Evolutionary conservation across 30 jellyfish, hydroid and myxozoan genomes (phyloP).

Genomic region (Hydra vulgaris): DNA sequence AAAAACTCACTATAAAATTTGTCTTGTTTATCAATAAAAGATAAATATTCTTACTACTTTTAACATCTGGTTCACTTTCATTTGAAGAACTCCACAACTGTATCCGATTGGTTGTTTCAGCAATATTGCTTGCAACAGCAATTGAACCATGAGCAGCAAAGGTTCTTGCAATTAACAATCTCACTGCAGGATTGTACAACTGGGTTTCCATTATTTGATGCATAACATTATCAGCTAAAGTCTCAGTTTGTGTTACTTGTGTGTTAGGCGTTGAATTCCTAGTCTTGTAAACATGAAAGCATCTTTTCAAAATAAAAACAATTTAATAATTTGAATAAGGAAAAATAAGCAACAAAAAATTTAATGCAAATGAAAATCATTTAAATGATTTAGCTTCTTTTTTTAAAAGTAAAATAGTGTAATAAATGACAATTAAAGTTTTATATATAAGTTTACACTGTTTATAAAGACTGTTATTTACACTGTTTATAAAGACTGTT

Average conservation of each 20-base stretch:
- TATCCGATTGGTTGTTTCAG: conserved; percentile 77
- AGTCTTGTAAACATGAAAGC: background rate
- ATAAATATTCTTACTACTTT: conserved; percentile 35
- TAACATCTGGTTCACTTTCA: conserved; percentile 25
- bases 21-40: no score
- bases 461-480: no score
- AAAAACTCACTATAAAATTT: no score
- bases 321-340: no score
- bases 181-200: conserved; percentile 47
- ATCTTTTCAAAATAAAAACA: no score
- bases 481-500: no score
- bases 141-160: conserved; percentile 88
- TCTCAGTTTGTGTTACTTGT: background rate
- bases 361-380: no score
- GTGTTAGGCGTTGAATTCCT: background rate
- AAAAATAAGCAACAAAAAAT: no score
- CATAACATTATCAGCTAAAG: background rate
- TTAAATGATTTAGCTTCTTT: no score
- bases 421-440: no score
- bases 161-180: conserved; percentile 88
- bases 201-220: background rate
- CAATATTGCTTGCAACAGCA: conserved; percentile 86
- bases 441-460: no score
- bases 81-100: conserved; percentile 64
- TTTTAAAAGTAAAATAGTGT: no score